These are phyloP conservation scores for Hypomesus transpacificus DNA, from an alignment of 2,113 vertebrate genomes.

Conservation along the genomic window DNA sequence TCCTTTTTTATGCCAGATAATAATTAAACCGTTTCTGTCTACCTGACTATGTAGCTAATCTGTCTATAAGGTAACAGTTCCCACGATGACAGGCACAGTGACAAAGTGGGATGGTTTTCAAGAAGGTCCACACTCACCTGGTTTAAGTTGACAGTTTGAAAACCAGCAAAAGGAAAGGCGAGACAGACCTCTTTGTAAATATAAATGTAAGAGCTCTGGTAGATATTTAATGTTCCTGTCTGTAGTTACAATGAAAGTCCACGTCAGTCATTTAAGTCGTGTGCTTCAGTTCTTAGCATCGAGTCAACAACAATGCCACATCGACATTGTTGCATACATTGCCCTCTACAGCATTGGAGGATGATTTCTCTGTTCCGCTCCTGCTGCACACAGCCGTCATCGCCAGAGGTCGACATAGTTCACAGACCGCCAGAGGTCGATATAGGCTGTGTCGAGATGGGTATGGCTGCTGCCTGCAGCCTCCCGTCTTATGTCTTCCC, in stretches of 20 bases:
- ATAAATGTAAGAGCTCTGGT: not conserved
- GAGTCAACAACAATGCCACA: not conserved
- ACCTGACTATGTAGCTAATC: not conserved
- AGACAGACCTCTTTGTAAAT: not conserved
- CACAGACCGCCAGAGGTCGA: no score
- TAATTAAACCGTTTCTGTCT: no score
- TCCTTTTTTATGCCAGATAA: no score
- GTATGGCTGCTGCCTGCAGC: no score
- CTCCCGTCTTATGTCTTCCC: no score
- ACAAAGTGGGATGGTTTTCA: not conserved
- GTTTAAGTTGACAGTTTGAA: not conserved
- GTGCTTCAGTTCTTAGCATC: slow-evolving; percentile 14
- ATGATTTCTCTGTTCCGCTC: no score
- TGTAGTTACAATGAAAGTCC: slow-evolving; percentile 62
- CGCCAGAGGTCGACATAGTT: no score
- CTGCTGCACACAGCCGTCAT: no score
- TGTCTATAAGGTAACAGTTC: not conserved
- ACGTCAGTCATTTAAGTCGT: slow-evolving; percentile 66
- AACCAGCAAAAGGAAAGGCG: not conserved
- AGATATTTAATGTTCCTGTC: not conserved
- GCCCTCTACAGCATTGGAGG: slow-evolving; percentile 50
- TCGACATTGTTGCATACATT: slow-evolving; percentile 1
- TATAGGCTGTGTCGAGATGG: no score
- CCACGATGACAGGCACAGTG: not conserved
- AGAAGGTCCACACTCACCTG: slow-evolving; percentile 38